Evolutionary conservation across 2,888 invertebrate species (phyloP).

Genomic region (Eutolmus rufibarbis): DNA sequence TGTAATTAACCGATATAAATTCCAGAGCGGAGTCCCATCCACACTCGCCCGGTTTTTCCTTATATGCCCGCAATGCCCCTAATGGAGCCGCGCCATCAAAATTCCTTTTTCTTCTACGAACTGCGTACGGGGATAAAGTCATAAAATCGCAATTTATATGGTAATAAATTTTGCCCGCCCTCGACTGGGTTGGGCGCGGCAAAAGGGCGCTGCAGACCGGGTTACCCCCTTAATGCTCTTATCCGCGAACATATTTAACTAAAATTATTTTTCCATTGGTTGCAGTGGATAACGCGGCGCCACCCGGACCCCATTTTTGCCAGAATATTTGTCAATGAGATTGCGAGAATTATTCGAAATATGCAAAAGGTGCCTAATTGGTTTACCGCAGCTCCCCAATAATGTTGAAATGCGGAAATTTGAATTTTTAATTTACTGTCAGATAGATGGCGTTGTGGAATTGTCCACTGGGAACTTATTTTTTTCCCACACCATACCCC

Average conservation of each 20-base stretch:
- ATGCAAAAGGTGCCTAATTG: neutral
- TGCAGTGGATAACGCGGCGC: constrained; percentile 10
- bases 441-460: neutral
- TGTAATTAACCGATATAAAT: constrained; percentile 34
- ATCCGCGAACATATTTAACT: constrained; percentile 37
- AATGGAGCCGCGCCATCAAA: constrained; percentile 17
- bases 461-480: neutral
- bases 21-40: neutral
- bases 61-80: neutral
- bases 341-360: constrained; percentile 4
- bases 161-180: constrained; percentile 43
- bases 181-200: neutral
- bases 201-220: neutral
- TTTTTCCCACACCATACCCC: neutral
- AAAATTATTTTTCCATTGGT: constrained; percentile 45
- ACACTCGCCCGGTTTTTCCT: neutral
- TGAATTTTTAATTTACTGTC: neutral
- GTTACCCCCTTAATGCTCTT: neutral
- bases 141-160: constrained; percentile 46
- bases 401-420: neutral
- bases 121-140: constrained; percentile 42
- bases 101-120: constrained; percentile 24
- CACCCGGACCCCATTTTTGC: neutral
- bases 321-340: neutral
- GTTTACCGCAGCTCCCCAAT: neutral